Evolutionary conservation across 2,113 vertebrate genomes (phyloP).

Genomic region (Tychaedon coryphoeus): DNA sequence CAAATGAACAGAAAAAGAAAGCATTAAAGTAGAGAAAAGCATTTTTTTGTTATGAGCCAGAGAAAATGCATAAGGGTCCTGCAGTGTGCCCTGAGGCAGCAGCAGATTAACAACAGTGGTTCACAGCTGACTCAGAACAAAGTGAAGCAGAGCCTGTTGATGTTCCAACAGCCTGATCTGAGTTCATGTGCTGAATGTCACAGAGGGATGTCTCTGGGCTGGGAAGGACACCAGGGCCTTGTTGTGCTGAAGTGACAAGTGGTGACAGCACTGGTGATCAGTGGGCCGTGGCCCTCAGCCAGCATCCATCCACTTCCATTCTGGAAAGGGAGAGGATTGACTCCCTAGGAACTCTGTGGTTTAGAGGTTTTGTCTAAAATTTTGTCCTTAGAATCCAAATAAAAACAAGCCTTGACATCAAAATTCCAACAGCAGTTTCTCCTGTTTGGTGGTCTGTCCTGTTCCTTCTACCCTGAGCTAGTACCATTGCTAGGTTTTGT

Average conservation of each 20-base stretch:
- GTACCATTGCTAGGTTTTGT: neutral
- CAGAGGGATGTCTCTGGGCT: neutral
- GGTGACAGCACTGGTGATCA: neutral
- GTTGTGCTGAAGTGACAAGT: neutral
- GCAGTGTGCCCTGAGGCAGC: neutral
- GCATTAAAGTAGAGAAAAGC: neutral
- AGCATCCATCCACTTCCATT: fast-evolving
- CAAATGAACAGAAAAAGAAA: neutral
- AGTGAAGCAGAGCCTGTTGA: neutral
- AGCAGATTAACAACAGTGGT: neutral
- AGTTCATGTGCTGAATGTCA: too few species aligned
- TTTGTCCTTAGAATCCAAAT: neutral
- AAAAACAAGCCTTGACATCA: neutral
- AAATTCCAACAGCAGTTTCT: neutral
- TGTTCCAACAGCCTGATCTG: neutral
- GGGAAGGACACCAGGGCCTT: neutral
- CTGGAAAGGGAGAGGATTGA: fast-evolving
- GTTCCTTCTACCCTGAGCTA: fast-evolving
- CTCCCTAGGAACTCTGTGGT: neutral
- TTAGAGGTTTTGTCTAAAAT: neutral
- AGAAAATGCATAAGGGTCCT: fast-evolving
- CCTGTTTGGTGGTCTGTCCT: neutral
- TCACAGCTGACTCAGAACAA: neutral
- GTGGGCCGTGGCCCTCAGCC: neutral
- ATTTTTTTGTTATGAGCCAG: neutral